A percentile compares a stretch with the other conserved stretches of the same genome.
phyloP scores from a whole-genome alignment of 2,797 vertebrate genomes.

The Gambelia wislizenii region DNA sequence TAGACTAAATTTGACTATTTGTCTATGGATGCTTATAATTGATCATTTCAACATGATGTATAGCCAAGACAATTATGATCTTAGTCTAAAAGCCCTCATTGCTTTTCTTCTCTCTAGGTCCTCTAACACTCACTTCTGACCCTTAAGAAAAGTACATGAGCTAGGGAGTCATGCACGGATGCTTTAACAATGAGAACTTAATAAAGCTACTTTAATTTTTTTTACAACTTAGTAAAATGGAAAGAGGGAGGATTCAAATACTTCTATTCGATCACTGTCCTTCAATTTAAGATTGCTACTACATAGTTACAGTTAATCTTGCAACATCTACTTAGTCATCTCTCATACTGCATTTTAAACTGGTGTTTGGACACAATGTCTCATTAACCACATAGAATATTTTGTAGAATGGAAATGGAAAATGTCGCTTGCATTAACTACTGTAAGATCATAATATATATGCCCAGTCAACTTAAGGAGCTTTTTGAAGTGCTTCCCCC shows the following conservation, averaged over 20 bases:
- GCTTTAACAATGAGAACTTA: conserved; percentile 47
- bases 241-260: not conserved
- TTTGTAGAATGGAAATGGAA: conserved; percentile 9
- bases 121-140: not conserved
- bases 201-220: not conserved
- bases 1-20: conserved; percentile 66
- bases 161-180: conserved; percentile 39
- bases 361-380: not conserved
- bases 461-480: not conserved
- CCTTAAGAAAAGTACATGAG: conserved; percentile 1
- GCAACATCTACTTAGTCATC: not conserved
- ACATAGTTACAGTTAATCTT: not conserved
- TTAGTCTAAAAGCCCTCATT: conserved; percentile 44
- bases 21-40: conserved; percentile 59
- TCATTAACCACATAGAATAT: not conserved
- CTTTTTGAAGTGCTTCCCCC: conserved; percentile 32
- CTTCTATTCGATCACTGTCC: conserved; percentile 7
- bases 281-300: not conserved
- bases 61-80: conserved; percentile 31
- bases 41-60: conserved; percentile 51
- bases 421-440: not conserved
- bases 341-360: not conserved
- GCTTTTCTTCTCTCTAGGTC: conserved; percentile 19
- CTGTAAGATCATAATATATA: not conserved
- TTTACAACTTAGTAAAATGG: conserved; percentile 1